These are phyloP conservation scores for Halcyon senegalensis DNA, from an alignment of 2,113 vertebrate genomes.

Conservation along the genomic window DNA sequence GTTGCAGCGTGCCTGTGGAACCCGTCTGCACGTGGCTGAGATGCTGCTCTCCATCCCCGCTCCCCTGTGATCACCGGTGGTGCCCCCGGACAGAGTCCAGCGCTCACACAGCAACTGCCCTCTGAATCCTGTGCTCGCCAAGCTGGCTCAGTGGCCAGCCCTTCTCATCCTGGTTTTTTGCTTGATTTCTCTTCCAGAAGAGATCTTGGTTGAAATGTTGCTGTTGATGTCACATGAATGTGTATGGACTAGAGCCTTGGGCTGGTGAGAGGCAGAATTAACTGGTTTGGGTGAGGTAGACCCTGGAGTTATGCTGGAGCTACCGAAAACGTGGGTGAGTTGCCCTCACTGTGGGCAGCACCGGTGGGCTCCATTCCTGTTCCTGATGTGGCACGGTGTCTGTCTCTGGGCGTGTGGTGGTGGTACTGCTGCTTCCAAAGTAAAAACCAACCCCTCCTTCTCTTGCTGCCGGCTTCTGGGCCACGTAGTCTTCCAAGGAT, in stretches of 20 bases:
- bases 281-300: not conserved
- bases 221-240: accelerated
- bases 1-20: accelerated
- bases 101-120: not conserved
- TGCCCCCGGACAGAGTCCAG: accelerated
- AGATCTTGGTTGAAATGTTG: not conserved
- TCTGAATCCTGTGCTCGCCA: not conserved
- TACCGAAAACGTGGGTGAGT: accelerated
- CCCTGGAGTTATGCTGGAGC: accelerated
- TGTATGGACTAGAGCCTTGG: not conserved
- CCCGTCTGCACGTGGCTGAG: accelerated
- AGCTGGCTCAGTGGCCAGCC: not conserved
- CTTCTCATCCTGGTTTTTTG: not conserved
- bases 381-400: not conserved
- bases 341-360: not conserved
- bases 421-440: not conserved
- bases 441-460: too few species aligned
- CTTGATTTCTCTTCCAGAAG: not conserved
- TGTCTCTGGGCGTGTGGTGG: accelerated
- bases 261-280: not conserved
- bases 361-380: not conserved
- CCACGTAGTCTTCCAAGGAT: not conserved
- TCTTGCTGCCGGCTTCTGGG: not conserved
- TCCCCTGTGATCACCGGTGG: accelerated
- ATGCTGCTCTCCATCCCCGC: accelerated